A percentile compares a stretch with the other conserved stretches of the same genome.
Conservation (phyloP, 1,140 invertebrate genomes). For the Melitaea cinxia region DNA sequence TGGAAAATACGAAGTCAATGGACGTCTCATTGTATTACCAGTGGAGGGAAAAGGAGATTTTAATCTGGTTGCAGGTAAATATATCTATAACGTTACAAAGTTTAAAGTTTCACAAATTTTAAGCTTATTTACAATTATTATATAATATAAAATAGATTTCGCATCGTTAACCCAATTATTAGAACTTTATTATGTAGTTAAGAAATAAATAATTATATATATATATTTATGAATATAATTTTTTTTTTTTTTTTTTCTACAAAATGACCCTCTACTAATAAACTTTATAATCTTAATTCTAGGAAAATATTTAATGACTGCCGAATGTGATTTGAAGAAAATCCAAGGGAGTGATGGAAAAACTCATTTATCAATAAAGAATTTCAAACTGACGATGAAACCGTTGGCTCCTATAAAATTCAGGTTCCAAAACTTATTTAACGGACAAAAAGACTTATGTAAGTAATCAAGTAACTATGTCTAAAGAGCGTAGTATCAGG, state of each 20-base stretch:
- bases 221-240: too few species aligned
- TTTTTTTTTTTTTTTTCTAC: too few species aligned
- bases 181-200: too few species aligned
- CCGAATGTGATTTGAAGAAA: constrained; percentile 26
- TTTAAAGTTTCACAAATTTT: neutral
- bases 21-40: neutral
- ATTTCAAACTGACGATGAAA: constrained; percentile 31
- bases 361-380: constrained; percentile 32
- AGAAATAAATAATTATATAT: too few species aligned
- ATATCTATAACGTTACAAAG: too few species aligned
- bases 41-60: neutral
- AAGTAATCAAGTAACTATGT: constrained; percentile 33
- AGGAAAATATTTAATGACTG: constrained; percentile 21
- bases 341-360: constrained; percentile 21
- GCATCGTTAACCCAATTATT: too few species aligned
- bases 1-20: constrained; percentile 1
- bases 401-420: constrained; percentile 44
- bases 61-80: neutral
- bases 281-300: too few species aligned
- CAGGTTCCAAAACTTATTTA: constrained; percentile 74
- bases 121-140: neutral
- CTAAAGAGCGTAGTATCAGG: too few species aligned
- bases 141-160: too few species aligned
- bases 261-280: too few species aligned
- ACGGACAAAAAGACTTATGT: constrained; percentile 75